Evolutionary conservation across 2,113 vertebrate genomes (phyloP), one percentile per base, ranked within the genome.

Genomic region (Tautogolabrus adspersus): DNA sequence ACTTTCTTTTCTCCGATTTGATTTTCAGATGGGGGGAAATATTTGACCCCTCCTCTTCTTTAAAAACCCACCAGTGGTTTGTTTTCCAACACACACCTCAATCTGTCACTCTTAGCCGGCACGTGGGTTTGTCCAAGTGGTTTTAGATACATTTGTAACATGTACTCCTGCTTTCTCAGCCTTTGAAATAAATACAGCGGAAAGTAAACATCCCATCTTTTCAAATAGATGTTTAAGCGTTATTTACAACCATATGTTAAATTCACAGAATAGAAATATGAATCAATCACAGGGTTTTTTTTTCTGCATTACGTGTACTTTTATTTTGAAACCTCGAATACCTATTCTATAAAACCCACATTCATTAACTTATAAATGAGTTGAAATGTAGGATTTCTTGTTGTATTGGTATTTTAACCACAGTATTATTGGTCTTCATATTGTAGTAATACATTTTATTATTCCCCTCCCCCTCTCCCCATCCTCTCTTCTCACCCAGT

Each of bases 401-500:
- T 68, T 44, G 6, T 13, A 8, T 13, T 42, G 3, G 30, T 34
- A 34, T 34, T 38, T 12, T 7, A 11, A 22, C 8, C 5, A 6
- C 22, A 6, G 30, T n/a, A 21, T 59, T 40, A 40, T 42, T 42
- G 8, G 2, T 42, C 11, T 42, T 42, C 8, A 34, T 10, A 42
- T 11, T 42, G 40, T 42, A 42, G 2, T 42, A 42, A 42, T 42
- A 11, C 8, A 9, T 11, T 2, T 11, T 42, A 18, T 49, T 6
- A 19, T 49, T 7, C 18, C 10, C 22, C 2, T 26, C 3, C 3
- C 26, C 11, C 21, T 5, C 4, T 10, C 9, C 6, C 30, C 30
- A 34, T 34, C 6, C 5, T 15, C 23, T 30, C 10, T 52, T 23
- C 21, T 80, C 22, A 23, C 81, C 52, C 72, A 99, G 98, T 99